phyloP scores from a whole-genome alignment of 2,888 invertebrate genomes.

The Hemicrepidius hirtus region DNA sequence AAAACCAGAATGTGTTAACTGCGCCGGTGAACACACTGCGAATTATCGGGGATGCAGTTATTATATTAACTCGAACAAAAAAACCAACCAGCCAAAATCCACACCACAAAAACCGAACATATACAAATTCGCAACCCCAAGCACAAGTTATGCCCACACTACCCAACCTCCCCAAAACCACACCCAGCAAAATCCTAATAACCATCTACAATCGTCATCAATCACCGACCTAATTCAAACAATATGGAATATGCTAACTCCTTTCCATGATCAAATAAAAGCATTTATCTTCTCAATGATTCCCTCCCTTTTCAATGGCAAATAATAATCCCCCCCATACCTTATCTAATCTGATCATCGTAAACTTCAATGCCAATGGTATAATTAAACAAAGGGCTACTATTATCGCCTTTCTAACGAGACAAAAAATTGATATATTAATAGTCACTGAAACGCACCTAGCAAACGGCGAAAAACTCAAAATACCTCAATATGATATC shows the following conservation, averaged over 20 bases:
- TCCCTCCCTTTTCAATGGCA: slow-evolving; percentile 8
- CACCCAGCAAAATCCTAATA: background rate
- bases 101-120: no score
- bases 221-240: slow-evolving; percentile 1
- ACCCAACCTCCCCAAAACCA: background rate
- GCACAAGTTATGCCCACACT: no score
- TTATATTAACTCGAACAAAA: no score
- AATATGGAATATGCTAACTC: slow-evolving; percentile 5
- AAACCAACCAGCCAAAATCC: no score
- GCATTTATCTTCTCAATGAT: slow-evolving; percentile 7
- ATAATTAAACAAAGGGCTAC: slow-evolving; percentile 1
- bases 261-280: slow-evolving; percentile 14
- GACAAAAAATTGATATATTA: background rate
- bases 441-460: background rate
- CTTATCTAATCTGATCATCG: background rate
- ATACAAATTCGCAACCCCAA: no score
- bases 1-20: background rate
- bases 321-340: background rate
- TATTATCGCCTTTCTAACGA: background rate
- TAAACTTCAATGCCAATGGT: background rate
- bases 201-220: background rate
- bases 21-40: background rate
- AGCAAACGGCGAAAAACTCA: background rate
- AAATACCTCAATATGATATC: background rate
- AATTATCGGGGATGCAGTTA: no score